Percentiles rank a stretch among this genome's conserved stretches.
Evolutionary conservation across 2,113 vertebrate species (phyloP).

Genomic region (Archilochus colubris): DNA sequence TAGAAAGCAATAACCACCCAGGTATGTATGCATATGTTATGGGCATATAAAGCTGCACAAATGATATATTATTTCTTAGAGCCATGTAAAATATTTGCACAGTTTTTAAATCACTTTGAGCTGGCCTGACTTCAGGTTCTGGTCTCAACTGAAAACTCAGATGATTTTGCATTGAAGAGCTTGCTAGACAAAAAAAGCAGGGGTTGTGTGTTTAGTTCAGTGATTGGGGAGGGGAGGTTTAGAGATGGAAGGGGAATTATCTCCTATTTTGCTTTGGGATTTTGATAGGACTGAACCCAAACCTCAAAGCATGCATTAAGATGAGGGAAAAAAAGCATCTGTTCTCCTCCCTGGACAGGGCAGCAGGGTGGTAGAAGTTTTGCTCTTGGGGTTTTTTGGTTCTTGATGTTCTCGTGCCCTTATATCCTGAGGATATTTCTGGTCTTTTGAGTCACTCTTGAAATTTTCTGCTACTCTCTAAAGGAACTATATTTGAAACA

Average conservation of each 20-base stretch:
- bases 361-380: neutral
- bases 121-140: constrained; percentile 1
- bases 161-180: neutral
- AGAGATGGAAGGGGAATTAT: neutral
- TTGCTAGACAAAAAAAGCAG: neutral
- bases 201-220: neutral
- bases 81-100: constrained; percentile 35
- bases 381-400: neutral
- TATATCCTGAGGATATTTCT: neutral
- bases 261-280: neutral
- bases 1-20: constrained; percentile 1
- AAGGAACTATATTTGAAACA: neutral
- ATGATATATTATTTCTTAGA: constrained; percentile 11
- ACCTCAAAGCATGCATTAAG: neutral
- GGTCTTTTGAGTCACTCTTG: neutral
- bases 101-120: constrained; percentile 11
- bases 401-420: neutral
- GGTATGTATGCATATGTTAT: neutral
- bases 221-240: neutral
- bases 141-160: neutral
- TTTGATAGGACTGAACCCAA: constrained; percentile 26
- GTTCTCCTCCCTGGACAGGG: neutral
- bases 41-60: neutral
- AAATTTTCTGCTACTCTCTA: neutral
- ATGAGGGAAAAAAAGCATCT: neutral